Base-by-base conservation (phyloP, 1,140 invertebrate genomes). In the Oedothorax gibbosus region DNA sequence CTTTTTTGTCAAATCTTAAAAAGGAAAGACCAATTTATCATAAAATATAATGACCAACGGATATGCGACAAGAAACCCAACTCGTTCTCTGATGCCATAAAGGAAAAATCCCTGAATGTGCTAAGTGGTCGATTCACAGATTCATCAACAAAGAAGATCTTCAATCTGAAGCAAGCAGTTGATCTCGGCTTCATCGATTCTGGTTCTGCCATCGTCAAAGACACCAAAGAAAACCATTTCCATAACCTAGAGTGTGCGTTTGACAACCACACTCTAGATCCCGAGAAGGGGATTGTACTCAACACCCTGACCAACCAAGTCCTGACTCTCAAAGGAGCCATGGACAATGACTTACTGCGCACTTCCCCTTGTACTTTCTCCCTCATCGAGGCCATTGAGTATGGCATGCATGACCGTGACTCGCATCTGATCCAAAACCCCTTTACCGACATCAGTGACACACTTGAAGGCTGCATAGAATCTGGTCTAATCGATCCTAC, bases 291-390 rank as follows among this genome's bases (percentile, higher is more conserved):
- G 78, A 95, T 94, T 89, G 94, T 99, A 86, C 93, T 97, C 80
- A 96, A 99, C 90, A 97, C 97, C 7, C 95, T 96, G 91, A 96
- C 95, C 15, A 95, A 95, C 14, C 92, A 91, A 84, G 91, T 92
- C 86, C 90, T 97, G 64, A 94, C 92, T 62, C 91, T 97, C 65
- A 92, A 93, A 79, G 95, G 96, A 91, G 96, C 96, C 11, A 94
- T 97, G 66, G 92, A 94, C 82, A 96, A 95, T 90, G 95, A 96
- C 89, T 95, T 97, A 84, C 92, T 97, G 66, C 94, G 97, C 91
- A 94, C 95, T 0, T 88, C 93, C 71, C 95, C 95, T 7, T 91
- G 91, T 50, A 89, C 93, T 20, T 90, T 87, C 15, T 72, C 83
- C 8, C 56, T 87, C 69, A 88, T 88, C 56, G 89, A 91, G 50